Percentiles rank a stretch among this genome's conserved stretches.
Conservation (phyloP, 2,888 invertebrate genomes). For the Drosophila prolongata region DNA sequence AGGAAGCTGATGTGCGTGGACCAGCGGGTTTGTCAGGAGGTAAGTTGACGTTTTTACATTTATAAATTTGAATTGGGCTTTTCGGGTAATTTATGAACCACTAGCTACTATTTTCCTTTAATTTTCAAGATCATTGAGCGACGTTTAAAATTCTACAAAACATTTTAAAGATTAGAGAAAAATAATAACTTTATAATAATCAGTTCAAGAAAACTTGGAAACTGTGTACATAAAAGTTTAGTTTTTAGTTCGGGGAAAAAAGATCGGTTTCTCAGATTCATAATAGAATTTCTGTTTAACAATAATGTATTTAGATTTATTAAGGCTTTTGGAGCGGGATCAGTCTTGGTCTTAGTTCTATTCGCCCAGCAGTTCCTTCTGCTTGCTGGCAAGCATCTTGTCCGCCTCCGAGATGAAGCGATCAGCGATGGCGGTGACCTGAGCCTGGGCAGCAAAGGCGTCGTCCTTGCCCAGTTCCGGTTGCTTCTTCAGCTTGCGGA, state of each 20-base stretch:
- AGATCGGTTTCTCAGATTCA: too few relatives aligned
- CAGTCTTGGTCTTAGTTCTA: slow-evolving; percentile 52
- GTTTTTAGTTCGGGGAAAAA: too few relatives aligned
- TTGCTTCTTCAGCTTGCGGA: slow-evolving; percentile 90
- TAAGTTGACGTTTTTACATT: slow-evolving; percentile 44
- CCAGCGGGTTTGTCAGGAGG: slow-evolving; percentile 65
- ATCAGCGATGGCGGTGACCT: slow-evolving; percentile 89
- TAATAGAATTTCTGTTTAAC: too few relatives aligned
- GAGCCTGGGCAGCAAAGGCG: slow-evolving; percentile 87
- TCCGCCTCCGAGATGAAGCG: slow-evolving; percentile 88
- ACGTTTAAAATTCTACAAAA: too few relatives aligned
- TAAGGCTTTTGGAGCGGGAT: slow-evolving; percentile 6
- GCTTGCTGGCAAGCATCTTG: slow-evolving; percentile 88
- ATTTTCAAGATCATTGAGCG: too few relatives aligned
- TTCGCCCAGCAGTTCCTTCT: slow-evolving; percentile 90
- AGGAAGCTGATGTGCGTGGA: slow-evolving; percentile 72
- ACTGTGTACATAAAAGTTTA: too few relatives aligned
- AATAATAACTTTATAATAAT: too few relatives aligned
- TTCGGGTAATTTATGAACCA: too few relatives aligned
- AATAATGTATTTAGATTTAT: slow-evolving; percentile 24
- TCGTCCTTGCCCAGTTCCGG: slow-evolving; percentile 90
- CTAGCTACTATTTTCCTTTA: too few relatives aligned
- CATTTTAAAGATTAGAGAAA: too few relatives aligned
- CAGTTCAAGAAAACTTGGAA: too few relatives aligned
- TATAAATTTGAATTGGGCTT: neutral